These are phyloP conservation scores for Stercorarius parasiticus DNA, from an alignment of 2,113 vertebrate species.

Conservation along the genomic window DNA sequence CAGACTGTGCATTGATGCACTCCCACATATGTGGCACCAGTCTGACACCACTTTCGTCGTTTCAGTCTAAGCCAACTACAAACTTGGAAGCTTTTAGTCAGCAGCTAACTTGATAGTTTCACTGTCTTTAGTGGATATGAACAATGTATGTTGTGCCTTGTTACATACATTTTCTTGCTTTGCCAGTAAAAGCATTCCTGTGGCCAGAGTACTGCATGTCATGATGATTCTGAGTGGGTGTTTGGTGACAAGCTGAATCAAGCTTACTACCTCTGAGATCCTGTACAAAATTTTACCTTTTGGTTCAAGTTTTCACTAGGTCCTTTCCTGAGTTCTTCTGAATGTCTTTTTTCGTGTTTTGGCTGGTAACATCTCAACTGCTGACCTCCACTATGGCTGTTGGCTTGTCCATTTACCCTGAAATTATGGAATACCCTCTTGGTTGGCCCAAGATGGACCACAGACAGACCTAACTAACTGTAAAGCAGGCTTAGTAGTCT, in stretches of 20 bases:
- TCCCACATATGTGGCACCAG: conserved; percentile 35
- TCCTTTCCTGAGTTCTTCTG: not conserved
- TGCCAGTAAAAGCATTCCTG: not conserved
- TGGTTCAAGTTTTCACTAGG: not conserved
- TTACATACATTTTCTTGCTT: not conserved
- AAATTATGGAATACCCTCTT: not conserved
- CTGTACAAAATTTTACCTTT: not conserved
- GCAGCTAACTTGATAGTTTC: conserved; percentile 18
- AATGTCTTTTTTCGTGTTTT: not conserved
- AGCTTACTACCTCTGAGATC: not conserved
- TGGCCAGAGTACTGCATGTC: not conserved
- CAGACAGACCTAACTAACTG: not conserved
- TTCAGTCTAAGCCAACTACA: not conserved
- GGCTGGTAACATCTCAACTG: not conserved
- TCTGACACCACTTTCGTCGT: not conserved
- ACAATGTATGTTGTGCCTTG: not conserved
- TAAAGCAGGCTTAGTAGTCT: not conserved
- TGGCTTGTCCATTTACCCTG: not conserved
- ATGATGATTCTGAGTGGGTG: not conserved
- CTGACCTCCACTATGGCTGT: not conserved
- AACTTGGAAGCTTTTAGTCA: conserved; percentile 50
- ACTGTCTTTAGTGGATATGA: conserved; percentile 11
- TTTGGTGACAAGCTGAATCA: not conserved
- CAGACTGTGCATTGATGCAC: not conserved
- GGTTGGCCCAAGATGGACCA: not conserved